Evolutionary conservation across 2,888 invertebrate genomes (phyloP).

Genomic region (Lasius fuliginosus): DNA sequence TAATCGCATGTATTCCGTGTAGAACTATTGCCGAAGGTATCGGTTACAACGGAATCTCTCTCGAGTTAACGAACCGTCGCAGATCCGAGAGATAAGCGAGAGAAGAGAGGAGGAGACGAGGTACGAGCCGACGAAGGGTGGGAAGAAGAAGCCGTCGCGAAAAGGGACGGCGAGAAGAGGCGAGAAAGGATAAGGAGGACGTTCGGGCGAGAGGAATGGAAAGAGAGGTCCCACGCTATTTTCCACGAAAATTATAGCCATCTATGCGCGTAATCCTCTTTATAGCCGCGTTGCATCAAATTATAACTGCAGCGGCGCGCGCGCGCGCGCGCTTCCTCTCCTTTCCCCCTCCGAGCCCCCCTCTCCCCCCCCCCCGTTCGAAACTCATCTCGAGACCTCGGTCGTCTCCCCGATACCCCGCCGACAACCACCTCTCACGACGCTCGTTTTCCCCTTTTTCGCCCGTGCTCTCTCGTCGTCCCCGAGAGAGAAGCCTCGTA

Average conservation of each 20-base stretch:
- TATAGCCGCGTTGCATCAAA: conserved; percentile 79
- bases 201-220: conserved; percentile 54
- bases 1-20: conserved; percentile 10
- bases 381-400: conserved; percentile 14
- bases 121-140: conserved; percentile 13
- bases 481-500: conserved; percentile 74
- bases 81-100: neutral
- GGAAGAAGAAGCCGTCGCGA: neutral
- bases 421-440: conserved; percentile 9
- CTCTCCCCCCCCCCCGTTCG: neutral
- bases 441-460: conserved; percentile 36
- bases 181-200: conserved; percentile 49
- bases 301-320: conserved; percentile 76
- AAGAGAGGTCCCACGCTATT: conserved; percentile 63
- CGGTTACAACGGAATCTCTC: conserved; percentile 51
- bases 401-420: conserved; percentile 18
- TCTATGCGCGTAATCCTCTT: conserved; percentile 76
- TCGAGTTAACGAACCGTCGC: conserved; percentile 54
- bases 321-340: conserved; percentile 60
- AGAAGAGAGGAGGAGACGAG: neutral
- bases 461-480: conserved; percentile 54
- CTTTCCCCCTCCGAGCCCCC: neutral
- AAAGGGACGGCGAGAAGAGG: conserved; percentile 20
- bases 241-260: conserved; percentile 79
- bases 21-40: neutral